Evolutionary conservation across 2,888 invertebrate genomes (phyloP).

Genomic region (Trichopria drosophilae): DNA sequence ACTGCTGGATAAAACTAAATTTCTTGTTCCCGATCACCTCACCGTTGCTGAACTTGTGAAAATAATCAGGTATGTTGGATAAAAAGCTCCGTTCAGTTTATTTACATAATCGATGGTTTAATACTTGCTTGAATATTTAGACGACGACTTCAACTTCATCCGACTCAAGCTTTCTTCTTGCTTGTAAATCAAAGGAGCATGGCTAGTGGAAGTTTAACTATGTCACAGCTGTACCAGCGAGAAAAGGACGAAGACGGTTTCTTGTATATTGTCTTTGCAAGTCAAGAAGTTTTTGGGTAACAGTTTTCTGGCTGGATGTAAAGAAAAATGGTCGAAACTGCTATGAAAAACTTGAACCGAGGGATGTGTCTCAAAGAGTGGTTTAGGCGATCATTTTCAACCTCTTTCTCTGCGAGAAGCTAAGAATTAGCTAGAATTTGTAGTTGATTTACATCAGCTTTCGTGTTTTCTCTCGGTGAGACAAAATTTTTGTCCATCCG

Average conservation of each 20-base stretch:
- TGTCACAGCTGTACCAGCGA: conserved; percentile 79
- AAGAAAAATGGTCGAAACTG: too few species aligned
- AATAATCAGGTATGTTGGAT: conserved; percentile 73
- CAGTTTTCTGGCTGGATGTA: too few species aligned
- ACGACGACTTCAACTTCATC: conserved; percentile 65
- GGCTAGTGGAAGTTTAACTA: conserved; percentile 77
- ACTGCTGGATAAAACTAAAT: conserved; percentile 80
- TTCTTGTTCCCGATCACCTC: conserved; percentile 85
- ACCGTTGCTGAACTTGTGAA: conserved; percentile 87
- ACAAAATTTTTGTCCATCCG: too few species aligned
- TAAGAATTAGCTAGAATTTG: too few species aligned
- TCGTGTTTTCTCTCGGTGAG: too few species aligned
- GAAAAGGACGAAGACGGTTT: conserved; percentile 83
- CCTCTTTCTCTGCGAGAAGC: too few species aligned
- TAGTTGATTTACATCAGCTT: too few species aligned
- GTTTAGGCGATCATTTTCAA: too few species aligned
- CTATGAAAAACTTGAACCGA: too few species aligned
- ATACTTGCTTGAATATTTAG: conserved; percentile 38
- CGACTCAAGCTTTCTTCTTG: conserved; percentile 77
- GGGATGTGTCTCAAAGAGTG: too few species aligned
- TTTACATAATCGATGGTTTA: conserved; percentile 5
- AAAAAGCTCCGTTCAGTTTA: conserved; percentile 3
- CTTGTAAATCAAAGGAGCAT: conserved; percentile 82
- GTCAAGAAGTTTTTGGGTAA: conserved; percentile 83
- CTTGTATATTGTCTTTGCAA: conserved; percentile 85